Evolutionary conservation across 2,888 invertebrate genomes (phyloP).

Genomic region (Smittia aterrima): DNA sequence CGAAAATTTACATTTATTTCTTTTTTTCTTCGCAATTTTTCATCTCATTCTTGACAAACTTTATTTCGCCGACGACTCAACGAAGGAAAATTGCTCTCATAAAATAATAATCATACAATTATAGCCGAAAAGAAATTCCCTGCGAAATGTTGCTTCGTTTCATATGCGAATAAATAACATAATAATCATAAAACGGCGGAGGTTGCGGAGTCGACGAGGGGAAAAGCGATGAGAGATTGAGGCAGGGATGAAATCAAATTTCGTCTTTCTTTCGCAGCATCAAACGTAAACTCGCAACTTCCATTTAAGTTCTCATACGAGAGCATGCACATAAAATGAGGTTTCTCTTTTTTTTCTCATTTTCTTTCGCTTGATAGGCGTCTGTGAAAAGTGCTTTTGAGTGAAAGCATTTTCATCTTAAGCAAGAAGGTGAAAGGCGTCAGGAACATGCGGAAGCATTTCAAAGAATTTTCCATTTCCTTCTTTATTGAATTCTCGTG

Average conservation of each 20-base stretch:
- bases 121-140: conserved; percentile 22
- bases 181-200: conserved; percentile 15
- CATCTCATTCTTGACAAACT: conserved; percentile 28
- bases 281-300: not conserved
- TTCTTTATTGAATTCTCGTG: not conserved
- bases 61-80: not conserved
- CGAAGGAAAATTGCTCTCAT: conserved; percentile 39
- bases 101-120: conserved; percentile 42
- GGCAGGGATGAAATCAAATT: not conserved
- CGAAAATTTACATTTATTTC: conserved; percentile 30
- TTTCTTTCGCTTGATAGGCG: not conserved
- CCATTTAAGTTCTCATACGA: not conserved
- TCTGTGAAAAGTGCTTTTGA: too few relatives aligned
- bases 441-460: not conserved
- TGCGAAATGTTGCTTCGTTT: not conserved
- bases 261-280: not conserved
- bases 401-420: too few relatives aligned
- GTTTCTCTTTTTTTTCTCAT: not conserved
- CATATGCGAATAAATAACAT: conserved; percentile 39
- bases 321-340: not conserved
- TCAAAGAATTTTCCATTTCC: conserved; percentile 17
- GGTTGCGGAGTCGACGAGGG: not conserved
- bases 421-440: too few relatives aligned
- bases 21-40: not conserved
- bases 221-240: not conserved